Base-by-base conservation (phyloP, 64 coral and sea anemone genomes). In the Montipora sp. region DNA sequence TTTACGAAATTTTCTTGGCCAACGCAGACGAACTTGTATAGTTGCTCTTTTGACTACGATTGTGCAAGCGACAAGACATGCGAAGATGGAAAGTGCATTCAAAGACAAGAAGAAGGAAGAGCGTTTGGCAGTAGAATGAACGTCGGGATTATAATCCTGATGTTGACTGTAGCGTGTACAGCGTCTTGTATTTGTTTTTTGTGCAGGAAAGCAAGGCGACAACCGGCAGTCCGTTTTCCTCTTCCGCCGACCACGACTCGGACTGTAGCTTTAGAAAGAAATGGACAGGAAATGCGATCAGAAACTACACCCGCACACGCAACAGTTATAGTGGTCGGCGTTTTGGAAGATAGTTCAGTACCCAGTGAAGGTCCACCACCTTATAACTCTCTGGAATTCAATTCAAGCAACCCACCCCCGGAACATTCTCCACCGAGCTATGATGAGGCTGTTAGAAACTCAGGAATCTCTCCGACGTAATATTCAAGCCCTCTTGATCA, bases 401-500 rank as follows among this genome's bases (percentile, higher is more conserved):
- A 81, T 59, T 21, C n/a, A 57, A 27, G 12, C 79, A 21, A 22
- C 1, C 11, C 48, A 50, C 15, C 10, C 20, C 71, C 77, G 51
- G 80, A 63, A 63, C 80, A 63, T 44, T 23, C 80, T 63, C 55
- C 55, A 5, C 58, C 80, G 21, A 82, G 55, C 18, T 82, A 82
- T 15, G 80, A 82, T 3, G 80, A 82, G 5, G 80, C 80, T 13
- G 55, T 82, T 5, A 82, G 21, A 36, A 63, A 44, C 60, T 14
- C 27, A 3, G 5, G 23, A 14, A 63, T 18, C 13, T 12, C 55
- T 21, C 20, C 57, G 6, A 59, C 57, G 57, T 59, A 59, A 13
- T 59, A 59, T 8, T 13, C 57, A 59, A 59, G 12, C 12, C 12
- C 57, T 59, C 12, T 7, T 27, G 27, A 27, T 27, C 27, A 27